Percentiles rank a stretch among this genome's conserved stretches.
Conservation (phyloP, 1,140 invertebrate genomes). For the Helicoverpa armigera region DNA sequence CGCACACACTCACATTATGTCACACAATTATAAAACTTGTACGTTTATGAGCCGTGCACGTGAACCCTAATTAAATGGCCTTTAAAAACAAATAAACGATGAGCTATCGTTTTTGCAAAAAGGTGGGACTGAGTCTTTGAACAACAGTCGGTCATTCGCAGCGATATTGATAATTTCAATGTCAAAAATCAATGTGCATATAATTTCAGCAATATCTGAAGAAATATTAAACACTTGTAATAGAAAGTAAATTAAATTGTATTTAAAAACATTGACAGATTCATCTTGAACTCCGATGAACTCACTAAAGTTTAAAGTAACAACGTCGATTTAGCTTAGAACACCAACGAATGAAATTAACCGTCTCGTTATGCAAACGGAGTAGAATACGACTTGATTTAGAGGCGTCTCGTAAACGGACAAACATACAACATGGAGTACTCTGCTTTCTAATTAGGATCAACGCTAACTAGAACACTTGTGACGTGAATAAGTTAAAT, state of each 20-base stretch:
- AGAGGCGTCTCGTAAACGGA: conserved; percentile 1
- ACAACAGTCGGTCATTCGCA: no score
- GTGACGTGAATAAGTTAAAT: conserved; percentile 12
- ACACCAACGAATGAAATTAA: conserved; percentile 22
- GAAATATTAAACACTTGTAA: no score
- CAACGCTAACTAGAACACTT: background rate
- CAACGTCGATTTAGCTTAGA: background rate
- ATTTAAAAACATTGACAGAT: background rate
- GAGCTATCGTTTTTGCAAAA: background rate
- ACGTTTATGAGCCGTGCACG: background rate
- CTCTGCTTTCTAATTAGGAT: conserved; percentile 21
- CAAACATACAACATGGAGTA: background rate
- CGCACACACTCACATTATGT: conserved; percentile 44
- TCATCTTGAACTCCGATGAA: conserved; percentile 12
- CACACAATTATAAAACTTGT: conserved; percentile 44
- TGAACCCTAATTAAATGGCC: conserved; percentile 31
- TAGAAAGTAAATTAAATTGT: background rate
- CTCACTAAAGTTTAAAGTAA: background rate
- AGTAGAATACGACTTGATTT: conserved; percentile 10
- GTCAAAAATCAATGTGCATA: no score
- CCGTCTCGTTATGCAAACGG: conserved; percentile 18
- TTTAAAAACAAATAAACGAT: background rate
- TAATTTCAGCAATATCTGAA: no score
- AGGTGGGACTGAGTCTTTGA: no score
- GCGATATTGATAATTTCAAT: background rate